Percentiles rank a stretch among this genome's conserved stretches.
Conservation (phyloP, 2,888 invertebrate species). For the Agrenia bidenticulata region DNA sequence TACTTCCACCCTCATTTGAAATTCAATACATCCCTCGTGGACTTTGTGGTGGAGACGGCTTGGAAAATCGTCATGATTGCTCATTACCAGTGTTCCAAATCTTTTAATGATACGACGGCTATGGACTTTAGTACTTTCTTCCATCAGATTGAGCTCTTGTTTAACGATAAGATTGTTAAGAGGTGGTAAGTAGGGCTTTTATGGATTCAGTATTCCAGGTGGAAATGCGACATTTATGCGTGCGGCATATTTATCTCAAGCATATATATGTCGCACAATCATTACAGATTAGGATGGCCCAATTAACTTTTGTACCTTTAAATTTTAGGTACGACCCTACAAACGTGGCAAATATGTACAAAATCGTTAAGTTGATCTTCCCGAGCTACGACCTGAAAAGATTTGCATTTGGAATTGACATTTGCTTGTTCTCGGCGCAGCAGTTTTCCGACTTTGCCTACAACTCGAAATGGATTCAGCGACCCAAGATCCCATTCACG, state of each 20-base stretch:
- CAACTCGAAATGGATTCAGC: constrained; percentile 26
- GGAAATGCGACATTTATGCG: no score
- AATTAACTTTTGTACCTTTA: no score
- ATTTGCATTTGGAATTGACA: constrained; percentile 34
- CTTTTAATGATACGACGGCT: constrained; percentile 28
- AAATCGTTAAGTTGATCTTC: constrained; percentile 32
- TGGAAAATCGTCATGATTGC: constrained; percentile 41
- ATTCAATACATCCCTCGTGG: constrained; percentile 34
- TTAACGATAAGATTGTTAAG: constrained; percentile 34
- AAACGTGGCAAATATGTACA: constrained; percentile 22
- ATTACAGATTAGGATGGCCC: no score
- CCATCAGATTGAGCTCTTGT: constrained; percentile 33
- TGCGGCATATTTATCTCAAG: no score
- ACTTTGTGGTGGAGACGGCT: constrained; percentile 38
- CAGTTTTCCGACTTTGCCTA: constrained; percentile 25
- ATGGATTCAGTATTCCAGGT: no score
- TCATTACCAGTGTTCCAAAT: constrained; percentile 37
- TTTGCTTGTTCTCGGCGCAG: constrained; percentile 31
- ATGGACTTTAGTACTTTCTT: constrained; percentile 32
- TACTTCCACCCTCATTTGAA: constrained; percentile 24
- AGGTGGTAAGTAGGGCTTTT: constrained; percentile 31
- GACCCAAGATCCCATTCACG: constrained; percentile 27
- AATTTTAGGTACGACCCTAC: constrained; percentile 13
- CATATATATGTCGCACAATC: no score
- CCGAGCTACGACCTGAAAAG: constrained; percentile 37